Evolutionary conservation across 2,113 vertebrate species (phyloP), one percentile per base, ranked within the genome.

Genomic region (Siniperca knerii): DNA sequence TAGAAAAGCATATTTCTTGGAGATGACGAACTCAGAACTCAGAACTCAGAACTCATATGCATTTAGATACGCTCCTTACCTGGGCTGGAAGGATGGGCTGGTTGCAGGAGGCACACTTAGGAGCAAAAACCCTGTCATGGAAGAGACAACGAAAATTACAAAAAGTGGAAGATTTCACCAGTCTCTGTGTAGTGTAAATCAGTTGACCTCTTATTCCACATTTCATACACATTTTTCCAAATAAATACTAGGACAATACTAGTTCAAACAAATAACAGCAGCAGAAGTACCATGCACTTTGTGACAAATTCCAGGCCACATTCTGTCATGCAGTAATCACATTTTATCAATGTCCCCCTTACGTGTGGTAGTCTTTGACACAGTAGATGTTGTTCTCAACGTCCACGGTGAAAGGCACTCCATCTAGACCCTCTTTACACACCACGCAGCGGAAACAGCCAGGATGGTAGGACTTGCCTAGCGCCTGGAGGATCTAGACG

Each of bases 301-400:
- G 23, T 58, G 42, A 67, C 35, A 64, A 77, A 66, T 66, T 25
- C n/a, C 64, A 55, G 50, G 15, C 50, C 18, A 9, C 20, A 40
- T 58, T 52, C 58, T 35, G 13, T 66, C 20, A 46, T 0, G 11
- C 71, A 20, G 16, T 57, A 12, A 75, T 55, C 67, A 20, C 10
- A 20, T 76, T 52, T 65, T 4, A 29, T 72, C 58, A 48, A 25
- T 2, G 25, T n/a, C 25, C 13, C 83, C 55, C 98, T 98, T 95
- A 99, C 98, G 97, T 97, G 92, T 99, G 98, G 91, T 99, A 99
- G 94, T 99, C 98, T 93, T 98, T 97, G 84, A 99, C 98, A 64
- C 98, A 99, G 96, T 99, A 99, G 93, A 99, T 99, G 86, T 99
- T 99, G 93, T 98, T 99, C 85, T 99, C 97, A 83, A 97, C 94